A percentile compares a stretch with the other conserved stretches of the same genome.
Conservation (phyloP, 2,888 invertebrate genomes). For the Troides oblongomaculatus region DNA sequence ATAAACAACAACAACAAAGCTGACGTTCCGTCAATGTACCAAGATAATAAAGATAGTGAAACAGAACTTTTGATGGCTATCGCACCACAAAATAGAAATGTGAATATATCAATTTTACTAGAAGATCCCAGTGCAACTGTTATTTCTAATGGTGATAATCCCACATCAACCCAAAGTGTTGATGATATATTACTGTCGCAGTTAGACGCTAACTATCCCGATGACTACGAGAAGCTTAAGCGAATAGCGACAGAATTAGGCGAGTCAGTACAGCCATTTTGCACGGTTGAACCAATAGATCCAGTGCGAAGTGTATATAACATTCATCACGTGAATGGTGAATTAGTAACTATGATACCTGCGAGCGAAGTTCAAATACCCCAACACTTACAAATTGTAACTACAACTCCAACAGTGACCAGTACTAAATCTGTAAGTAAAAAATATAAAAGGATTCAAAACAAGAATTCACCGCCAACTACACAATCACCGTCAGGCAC, state of each 20-base stretch:
- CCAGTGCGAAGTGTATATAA: slow-evolving; percentile 78
- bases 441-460: slow-evolving; percentile 84
- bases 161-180: slow-evolving; percentile 82
- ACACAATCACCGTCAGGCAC: slow-evolving; percentile 61
- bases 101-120: slow-evolving; percentile 73
- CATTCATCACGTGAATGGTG: slow-evolving; percentile 73
- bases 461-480: slow-evolving; percentile 72
- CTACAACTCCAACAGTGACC: slow-evolving; percentile 80
- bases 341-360: slow-evolving; percentile 73
- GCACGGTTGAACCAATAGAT: slow-evolving; percentile 79
- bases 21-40: slow-evolving; percentile 80
- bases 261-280: slow-evolving; percentile 86
- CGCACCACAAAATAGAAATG: slow-evolving; percentile 61
- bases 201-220: slow-evolving; percentile 84
- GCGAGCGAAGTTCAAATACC: slow-evolving; percentile 68
- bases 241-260: slow-evolving; percentile 91
- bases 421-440: slow-evolving; percentile 83
- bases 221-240: slow-evolving; percentile 91
- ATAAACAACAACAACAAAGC: slow-evolving; percentile 74
- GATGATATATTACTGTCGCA: slow-evolving; percentile 86
- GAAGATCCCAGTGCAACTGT: slow-evolving; percentile 70
- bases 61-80: slow-evolving; percentile 67
- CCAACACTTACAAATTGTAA: slow-evolving; percentile 79
- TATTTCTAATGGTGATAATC: slow-evolving; percentile 73
- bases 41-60: slow-evolving; percentile 62